Evolutionary conservation across 1,140 invertebrate species (phyloP).

Genomic region (Nasonia vitripennis): DNA sequence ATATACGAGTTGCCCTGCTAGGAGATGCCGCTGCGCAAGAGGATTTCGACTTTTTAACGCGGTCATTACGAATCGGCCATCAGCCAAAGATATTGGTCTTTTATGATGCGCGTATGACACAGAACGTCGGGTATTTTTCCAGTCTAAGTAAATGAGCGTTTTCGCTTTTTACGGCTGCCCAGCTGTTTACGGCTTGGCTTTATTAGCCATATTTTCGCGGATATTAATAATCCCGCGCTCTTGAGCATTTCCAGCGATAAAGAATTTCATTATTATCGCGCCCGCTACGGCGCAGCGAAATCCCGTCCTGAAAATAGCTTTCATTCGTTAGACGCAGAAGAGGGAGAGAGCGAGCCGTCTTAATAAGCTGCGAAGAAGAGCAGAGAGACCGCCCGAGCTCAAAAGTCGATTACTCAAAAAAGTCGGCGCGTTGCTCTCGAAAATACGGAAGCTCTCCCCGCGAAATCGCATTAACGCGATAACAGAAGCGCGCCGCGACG

Average conservation of each 20-base stretch:
- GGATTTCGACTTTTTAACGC: background rate
- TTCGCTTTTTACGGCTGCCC: background rate
- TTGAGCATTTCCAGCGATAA: background rate
- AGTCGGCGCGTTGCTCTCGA: background rate
- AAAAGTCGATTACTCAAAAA: conserved; percentile 22
- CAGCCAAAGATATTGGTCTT: background rate
- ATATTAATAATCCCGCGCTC: background rate
- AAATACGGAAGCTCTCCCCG: background rate
- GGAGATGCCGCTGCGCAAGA: background rate
- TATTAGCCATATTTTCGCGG: background rate
- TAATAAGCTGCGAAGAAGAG: background rate
- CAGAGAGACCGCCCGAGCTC: background rate
- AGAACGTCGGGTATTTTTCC: background rate
- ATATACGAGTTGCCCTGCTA: too few relatives aligned
- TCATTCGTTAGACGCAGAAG: background rate
- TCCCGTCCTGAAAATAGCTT: background rate
- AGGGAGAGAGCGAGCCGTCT: background rate
- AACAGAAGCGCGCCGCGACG: conserved; percentile 9
- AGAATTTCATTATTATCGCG: background rate
- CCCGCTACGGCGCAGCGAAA: background rate
- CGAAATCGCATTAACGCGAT: conserved; percentile 35
- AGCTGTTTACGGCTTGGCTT: too few relatives aligned
- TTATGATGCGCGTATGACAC: too few relatives aligned
- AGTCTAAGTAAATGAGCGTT: background rate
- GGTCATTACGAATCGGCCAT: background rate